Base-by-base conservation (phyloP, 2,113 vertebrate genomes). In the Anolis sagrei region DNA sequence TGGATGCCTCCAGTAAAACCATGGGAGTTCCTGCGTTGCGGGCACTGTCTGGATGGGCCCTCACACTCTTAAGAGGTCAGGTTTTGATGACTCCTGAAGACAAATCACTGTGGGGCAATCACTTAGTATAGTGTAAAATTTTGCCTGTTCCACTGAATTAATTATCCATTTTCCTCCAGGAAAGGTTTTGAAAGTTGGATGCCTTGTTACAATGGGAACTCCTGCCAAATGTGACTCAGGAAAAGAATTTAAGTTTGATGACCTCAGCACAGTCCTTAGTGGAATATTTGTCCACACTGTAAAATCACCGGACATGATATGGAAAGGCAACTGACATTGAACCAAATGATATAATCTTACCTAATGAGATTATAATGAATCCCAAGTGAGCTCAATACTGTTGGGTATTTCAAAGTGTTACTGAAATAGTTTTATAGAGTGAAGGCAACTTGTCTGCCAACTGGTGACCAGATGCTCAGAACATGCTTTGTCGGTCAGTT, bases 311-410 rank as follows among this genome's bases (percentile, higher is more conserved):
- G 95, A 95, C 95, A 96, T 93, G 94, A 95, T 95, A 96, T 96
- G 96, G 92, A 94, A 95, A 95, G 92, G 90, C 90, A 93, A 95
- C 96, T 95, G 96, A 97, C 95, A 96, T 95, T 96, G 95, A 94
- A 96, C 93, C 93, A 95, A 97, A 95, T 95, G 91, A 97, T 96
- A 96, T 94, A 97, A 96, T 95, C 95, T 94, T 81, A 93, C 90
- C 91, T 96, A 96, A 97, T 95, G 94, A 93, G 87, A 92, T 94
- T 95, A 96, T 96, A 97, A 97, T 97, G 94, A 95, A 95, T 97
- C 96, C 96, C 95, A 95, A 97, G 94, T 95, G 96, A 95, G 87
- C 92, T 92, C 82, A 93, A 91, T 93, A 95, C 93, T 93, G 93
- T 93, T 95, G 94, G 94, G 94, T 94, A 97, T 96, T 97, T 96